Evolutionary conservation across 2,113 vertebrate genomes (phyloP), one percentile per base, ranked within the genome.

Genomic region (Bubo scandiacus): DNA sequence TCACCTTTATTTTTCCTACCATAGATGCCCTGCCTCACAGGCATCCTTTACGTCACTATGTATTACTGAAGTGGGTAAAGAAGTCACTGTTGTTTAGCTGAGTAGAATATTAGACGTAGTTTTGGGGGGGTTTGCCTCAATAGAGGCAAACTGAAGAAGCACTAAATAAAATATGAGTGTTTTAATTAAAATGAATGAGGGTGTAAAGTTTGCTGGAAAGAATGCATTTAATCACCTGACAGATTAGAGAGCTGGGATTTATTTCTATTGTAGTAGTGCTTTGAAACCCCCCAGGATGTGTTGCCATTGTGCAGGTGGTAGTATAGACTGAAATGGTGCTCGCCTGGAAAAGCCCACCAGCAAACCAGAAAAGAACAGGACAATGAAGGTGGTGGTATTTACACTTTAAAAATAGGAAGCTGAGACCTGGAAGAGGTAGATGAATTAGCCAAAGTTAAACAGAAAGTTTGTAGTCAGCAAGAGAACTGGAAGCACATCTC

Each of bases 1-100:
- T 97, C 92, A 95, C 97, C 95, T 97, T 91, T 95, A 88, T 92
- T 98, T 98, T 97, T 97, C 96, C 97, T 97, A 45, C 91, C 7
- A 2, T 72, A 77, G 92, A 94, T 96, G 93, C 73, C 81, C 93
- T 96, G 96, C 94, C 90, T 97, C 86, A 75, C 58, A 73, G 82
- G 74, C 88, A 96, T 96, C 92, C 95, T 95, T 97, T 86, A 96
- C 97, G 97, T 97, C 96, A 88, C 88, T 95, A 15, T 38, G 79
- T 86, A 88, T 91, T 95, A 94, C 42, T 97, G 92, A 95, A 55
- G 61, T 34, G 79, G 94, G 97, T 94, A 97, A 97, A 96, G 82
- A 81, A 78, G 63, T 80, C 38, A 54, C 91, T 97, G 92, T 97
- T 9, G 3, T 47, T 65, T 70, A 91, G 74, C 58, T 29, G 81